phyloP scores from a whole-genome alignment of 1,140 invertebrate genomes.

The Pseudomyrmex sp. region DNA sequence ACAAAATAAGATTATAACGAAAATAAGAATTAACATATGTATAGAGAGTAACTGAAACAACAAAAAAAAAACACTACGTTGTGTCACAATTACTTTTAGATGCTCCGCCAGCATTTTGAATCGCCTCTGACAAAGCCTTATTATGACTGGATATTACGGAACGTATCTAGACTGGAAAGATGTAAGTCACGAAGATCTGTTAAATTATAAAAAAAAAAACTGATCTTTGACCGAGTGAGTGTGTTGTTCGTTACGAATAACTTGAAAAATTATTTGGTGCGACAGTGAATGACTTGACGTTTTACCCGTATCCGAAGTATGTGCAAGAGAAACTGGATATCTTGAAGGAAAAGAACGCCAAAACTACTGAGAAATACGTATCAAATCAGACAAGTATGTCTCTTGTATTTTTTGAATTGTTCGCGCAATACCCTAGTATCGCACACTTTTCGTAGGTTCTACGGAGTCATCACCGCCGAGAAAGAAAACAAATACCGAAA shows the following conservation, averaged over 20 bases:
- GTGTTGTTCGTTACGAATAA: constrained; percentile 18
- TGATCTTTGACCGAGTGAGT: too few species aligned
- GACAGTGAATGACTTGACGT: constrained; percentile 72
- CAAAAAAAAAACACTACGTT: constrained; percentile 38
- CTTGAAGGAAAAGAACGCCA: constrained; percentile 71
- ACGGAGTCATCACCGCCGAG: neutral
- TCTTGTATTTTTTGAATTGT: neutral
- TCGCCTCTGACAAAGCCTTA: constrained; percentile 75
- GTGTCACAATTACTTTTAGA: constrained; percentile 65
- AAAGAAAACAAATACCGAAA: constrained; percentile 59
- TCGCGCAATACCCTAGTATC: neutral
- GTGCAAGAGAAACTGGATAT: constrained; percentile 71
- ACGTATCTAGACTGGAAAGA: constrained; percentile 47
- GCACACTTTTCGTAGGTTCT: neutral
- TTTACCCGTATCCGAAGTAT: constrained; percentile 75
- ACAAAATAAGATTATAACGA: constrained; percentile 33
- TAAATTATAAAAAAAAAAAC: too few species aligned
- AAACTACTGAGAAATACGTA: constrained; percentile 70
- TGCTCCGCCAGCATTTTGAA: constrained; percentile 65
- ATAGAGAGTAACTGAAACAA: constrained; percentile 24
- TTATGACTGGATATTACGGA: constrained; percentile 69
- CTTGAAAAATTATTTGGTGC: constrained; percentile 13
- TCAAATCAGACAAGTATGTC: constrained; percentile 51
- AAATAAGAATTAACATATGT: constrained; percentile 40
- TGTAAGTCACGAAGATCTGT: constrained; percentile 59